Percentiles rank a stretch among this genome's conserved stretches.
phyloP scores from a whole-genome alignment of 2,888 invertebrate genomes.

The Anoplius nigerrimus region DNA sequence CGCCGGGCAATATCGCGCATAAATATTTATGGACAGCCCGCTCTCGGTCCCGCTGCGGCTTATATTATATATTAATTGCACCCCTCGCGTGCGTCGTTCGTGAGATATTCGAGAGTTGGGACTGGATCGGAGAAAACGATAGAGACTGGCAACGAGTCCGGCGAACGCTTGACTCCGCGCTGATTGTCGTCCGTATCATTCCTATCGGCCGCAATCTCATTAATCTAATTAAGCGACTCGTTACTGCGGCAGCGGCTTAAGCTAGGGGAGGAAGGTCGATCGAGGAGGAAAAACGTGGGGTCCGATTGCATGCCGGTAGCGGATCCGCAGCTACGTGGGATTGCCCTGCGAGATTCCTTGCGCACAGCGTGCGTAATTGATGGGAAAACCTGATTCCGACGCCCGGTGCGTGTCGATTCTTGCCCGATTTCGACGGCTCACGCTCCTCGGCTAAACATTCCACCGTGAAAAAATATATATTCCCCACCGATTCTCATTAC shows the following conservation, averaged over 20 bases:
- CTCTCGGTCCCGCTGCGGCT: constrained; percentile 57
- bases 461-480: too few relatives aligned
- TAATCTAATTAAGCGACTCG: constrained; percentile 68
- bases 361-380: too few relatives aligned
- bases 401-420: too few relatives aligned
- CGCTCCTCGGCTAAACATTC: too few relatives aligned
- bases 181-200: neutral
- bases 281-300: constrained; percentile 31
- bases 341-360: too few relatives aligned
- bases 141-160: neutral
- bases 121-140: neutral
- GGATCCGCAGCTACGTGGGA: too few relatives aligned
- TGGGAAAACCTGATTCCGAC: too few relatives aligned
- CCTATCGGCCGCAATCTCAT: constrained; percentile 62
- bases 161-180: neutral
- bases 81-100: constrained; percentile 8
- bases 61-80: constrained; percentile 70
- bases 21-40: constrained; percentile 64
- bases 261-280: constrained; percentile 16
- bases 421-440: too few relatives aligned
- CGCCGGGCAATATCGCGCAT: constrained; percentile 59
- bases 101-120: neutral
- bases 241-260: constrained; percentile 41
- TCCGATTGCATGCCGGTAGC: neutral
- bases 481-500: too few relatives aligned